Percentiles rank a stretch among this genome's conserved stretches.
Evolutionary conservation across 2,888 invertebrate genomes (phyloP).

Genomic region (Polydrusus cervinus): DNA sequence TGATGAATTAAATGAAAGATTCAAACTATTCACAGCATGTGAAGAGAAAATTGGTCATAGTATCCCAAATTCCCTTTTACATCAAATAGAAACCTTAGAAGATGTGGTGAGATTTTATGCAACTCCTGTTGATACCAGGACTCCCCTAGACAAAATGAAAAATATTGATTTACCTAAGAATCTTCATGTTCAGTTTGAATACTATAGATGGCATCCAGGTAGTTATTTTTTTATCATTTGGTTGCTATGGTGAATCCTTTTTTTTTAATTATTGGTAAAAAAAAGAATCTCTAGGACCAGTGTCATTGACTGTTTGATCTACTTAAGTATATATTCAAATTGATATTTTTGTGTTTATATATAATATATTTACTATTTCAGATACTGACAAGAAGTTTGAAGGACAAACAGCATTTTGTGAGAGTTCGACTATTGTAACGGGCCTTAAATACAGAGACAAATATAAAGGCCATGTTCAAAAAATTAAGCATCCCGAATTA

Average conservation of each 20-base stretch:
- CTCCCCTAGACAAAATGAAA: conserved; percentile 83
- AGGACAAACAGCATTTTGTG: conserved; percentile 89
- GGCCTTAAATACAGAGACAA: conserved; percentile 88
- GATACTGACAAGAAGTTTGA: conserved; percentile 82
- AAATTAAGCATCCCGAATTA: conserved; percentile 61
- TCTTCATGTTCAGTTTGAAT: conserved; percentile 87
- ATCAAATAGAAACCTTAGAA: conserved; percentile 82
- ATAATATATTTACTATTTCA: conserved; percentile 60
- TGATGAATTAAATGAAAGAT: conserved; percentile 76
- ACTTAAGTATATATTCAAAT: too few species aligned
- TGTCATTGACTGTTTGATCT: too few species aligned
- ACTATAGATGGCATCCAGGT: conserved; percentile 89
- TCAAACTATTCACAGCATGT: conserved; percentile 81
- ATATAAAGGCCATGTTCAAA: conserved; percentile 82
- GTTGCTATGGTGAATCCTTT: too few species aligned
- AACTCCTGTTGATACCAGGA: conserved; percentile 80
- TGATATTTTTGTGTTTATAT: not conserved
- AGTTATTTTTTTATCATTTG: too few species aligned
- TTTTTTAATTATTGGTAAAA: too few species aligned
- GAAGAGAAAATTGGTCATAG: conserved; percentile 82
- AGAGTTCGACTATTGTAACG: conserved; percentile 87
- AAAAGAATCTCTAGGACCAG: too few species aligned
- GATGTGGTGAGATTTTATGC: conserved; percentile 83
- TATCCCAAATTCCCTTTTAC: conserved; percentile 89
- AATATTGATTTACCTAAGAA: conserved; percentile 88